These are phyloP conservation scores for Heliconius eleuchia DNA, from an alignment of 1,140 invertebrate species.

Conservation along the genomic window DNA sequence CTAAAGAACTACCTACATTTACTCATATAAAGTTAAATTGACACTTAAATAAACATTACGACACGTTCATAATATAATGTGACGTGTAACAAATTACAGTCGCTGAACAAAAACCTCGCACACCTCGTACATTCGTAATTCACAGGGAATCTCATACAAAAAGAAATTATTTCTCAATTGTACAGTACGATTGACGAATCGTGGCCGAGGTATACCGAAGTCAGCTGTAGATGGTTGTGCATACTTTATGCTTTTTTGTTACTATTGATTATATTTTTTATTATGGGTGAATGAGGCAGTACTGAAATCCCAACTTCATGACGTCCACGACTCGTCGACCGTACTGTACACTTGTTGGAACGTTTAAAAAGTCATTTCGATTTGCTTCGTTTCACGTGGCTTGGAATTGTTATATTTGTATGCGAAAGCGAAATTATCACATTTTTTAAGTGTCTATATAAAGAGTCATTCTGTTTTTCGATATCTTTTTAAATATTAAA, in stretches of 20 bases:
- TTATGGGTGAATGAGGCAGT: no score
- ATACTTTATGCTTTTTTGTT: no score
- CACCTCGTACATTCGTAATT: not conserved
- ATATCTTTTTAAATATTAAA: no score
- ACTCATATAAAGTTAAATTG: not conserved
- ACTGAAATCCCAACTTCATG: no score
- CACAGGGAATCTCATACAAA: not conserved
- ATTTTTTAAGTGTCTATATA: not conserved
- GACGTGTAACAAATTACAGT: slow-evolving; percentile 4
- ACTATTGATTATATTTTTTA: no score
- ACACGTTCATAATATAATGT: not conserved
- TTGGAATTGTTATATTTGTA: not conserved
- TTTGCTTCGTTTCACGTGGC: slow-evolving; percentile 23
- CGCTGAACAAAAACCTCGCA: not conserved
- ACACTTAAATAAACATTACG: slow-evolving; percentile 12
- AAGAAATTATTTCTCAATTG: slow-evolving; percentile 11
- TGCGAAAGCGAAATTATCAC: not conserved
- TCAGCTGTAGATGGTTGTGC: no score
- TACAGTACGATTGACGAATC: no score
- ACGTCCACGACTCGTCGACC: not conserved
- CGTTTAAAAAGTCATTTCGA: slow-evolving; percentile 39
- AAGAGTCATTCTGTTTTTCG: no score
- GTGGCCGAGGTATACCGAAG: no score
- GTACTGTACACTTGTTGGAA: not conserved
- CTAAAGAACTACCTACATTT: not conserved